Evolutionary conservation across 2,797 vertebrate genomes (phyloP), one percentile per base, ranked within the genome.

Genomic region (Parotocinclus haroldoi): DNA sequence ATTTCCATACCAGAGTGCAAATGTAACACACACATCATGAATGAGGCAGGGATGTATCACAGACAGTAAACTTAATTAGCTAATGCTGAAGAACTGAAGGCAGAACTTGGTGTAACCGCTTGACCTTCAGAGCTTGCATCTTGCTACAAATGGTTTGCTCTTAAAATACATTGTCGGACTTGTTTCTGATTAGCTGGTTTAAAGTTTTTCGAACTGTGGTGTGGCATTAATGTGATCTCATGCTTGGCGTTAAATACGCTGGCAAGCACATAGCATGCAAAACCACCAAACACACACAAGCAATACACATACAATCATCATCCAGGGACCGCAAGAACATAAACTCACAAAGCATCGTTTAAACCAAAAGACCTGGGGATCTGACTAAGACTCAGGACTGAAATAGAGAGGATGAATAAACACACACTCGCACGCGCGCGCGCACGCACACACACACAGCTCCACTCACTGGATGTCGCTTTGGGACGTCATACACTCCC

Each of bases 391-490:
- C 27, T 27, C 2, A 42, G 88, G 85, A 87, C 90, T 89, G 87
- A 76, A 81, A 84, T 83, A 83, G 84, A 80, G 58, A 81, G 82
- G 83, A 82, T 80, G 85, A 64, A 71, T 40, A 36, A 62, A 98
- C 90, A 61, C 67, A 68, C 78, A 81, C 27, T 27, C 27, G 27
- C 27, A 5, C 27, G n/a, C n/a, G 13, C 9, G 13, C 45, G 1
- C 11, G 13, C 45, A 46, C 64, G 57, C 71, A 72, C 86, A 91
- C 76, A 68, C 79, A 82, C 78, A 83, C 91, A 92, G 82, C 89
- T 94, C 95, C 94, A 98, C 95, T 98, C 95, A 99, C 93, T 93
- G 94, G 95, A 92, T 97, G 96, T 90, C 95, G 95, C 93, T 98
- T 99, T 92, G 96, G 96, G 90, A 98, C 95, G 84, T 99, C 96